Conservation (phyloP, 2,888 invertebrate species). For the Andrena praecox region DNA sequence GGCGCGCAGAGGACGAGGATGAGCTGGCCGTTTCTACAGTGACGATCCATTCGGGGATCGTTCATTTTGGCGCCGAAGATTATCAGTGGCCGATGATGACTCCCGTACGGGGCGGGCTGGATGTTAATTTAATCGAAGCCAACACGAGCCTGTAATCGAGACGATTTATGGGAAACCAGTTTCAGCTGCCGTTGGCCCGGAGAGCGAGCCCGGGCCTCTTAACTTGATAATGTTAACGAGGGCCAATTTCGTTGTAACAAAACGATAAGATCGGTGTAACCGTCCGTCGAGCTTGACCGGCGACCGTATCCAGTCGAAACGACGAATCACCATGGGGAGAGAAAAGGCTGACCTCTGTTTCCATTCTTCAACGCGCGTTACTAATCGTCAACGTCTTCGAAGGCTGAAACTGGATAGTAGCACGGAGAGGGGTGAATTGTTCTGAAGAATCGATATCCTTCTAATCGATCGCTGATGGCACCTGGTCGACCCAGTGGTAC, state of each 20-base stretch:
- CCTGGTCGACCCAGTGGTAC: conserved; percentile 77
- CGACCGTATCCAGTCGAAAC: conserved; percentile 2
- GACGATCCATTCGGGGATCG: conserved; percentile 1
- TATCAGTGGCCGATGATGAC: conserved; percentile 41
- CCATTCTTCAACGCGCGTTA: background rate
- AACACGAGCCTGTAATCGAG: conserved; percentile 56
- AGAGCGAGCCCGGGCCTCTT: conserved; percentile 30
- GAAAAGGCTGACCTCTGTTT: background rate
- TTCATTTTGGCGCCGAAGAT: conserved; percentile 31
- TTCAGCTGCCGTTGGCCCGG: conserved; percentile 41
- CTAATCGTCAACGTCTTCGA: background rate
- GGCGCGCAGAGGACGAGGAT: too few relatives aligned
- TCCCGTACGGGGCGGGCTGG: conserved; percentile 21
- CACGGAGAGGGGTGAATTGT: conserved; percentile 34
- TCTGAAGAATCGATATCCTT: conserved; percentile 61
- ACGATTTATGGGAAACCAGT: conserved; percentile 69
- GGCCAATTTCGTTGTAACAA: conserved; percentile 51
- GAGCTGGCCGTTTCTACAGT: background rate
- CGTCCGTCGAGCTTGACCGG: conserved; percentile 9
- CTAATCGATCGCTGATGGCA: conserved; percentile 71
- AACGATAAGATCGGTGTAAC: conserved; percentile 57
- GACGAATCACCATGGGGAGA: background rate
- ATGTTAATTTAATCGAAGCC: conserved; percentile 64
- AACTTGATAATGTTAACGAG: conserved; percentile 61
- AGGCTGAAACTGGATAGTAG: background rate